These are phyloP conservation scores for Lordiphosa clarofinis DNA, from an alignment of 1,140 invertebrate species.

Conservation along the genomic window DNA sequence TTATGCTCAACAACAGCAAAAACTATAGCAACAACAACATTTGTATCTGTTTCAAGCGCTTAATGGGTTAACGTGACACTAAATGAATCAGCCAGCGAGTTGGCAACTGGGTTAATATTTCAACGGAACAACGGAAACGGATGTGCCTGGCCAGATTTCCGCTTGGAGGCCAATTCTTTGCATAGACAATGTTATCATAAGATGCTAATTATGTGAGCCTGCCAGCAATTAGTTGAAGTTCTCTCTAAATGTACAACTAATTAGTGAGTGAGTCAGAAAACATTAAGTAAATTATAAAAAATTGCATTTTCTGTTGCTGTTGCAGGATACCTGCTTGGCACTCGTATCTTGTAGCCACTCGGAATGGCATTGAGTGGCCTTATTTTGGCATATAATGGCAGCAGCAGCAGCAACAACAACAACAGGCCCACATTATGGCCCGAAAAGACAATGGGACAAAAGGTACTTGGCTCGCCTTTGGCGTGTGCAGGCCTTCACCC, in stretches of 20 bases:
- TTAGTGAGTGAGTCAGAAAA: slow-evolving; percentile 48
- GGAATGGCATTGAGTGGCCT: slow-evolving; percentile 62
- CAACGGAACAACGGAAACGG: slow-evolving; percentile 39
- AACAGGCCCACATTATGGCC: slow-evolving; percentile 4
- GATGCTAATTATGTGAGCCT: slow-evolving; percentile 23
- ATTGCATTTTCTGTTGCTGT: slow-evolving; percentile 50
- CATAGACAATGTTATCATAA: slow-evolving; percentile 36
- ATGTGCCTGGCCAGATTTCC: slow-evolving; percentile 43
- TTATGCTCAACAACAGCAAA: slow-evolving; percentile 55
- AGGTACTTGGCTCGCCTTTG: slow-evolving; percentile 58
- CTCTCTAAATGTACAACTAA: slow-evolving; percentile 54
- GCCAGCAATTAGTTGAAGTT: slow-evolving; percentile 13
- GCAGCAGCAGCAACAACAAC: background rate
- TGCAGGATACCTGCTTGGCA: background rate
- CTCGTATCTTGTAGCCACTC: slow-evolving; percentile 35
- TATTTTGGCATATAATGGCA: slow-evolving; percentile 46
- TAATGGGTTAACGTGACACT: slow-evolving; percentile 77
- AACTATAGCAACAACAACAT: slow-evolving; percentile 30
- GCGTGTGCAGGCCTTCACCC: slow-evolving; percentile 67
- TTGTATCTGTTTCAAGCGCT: slow-evolving; percentile 51
- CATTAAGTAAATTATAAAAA: slow-evolving; percentile 62
- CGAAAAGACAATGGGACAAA: slow-evolving; percentile 67
- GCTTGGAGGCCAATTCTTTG: slow-evolving; percentile 33
- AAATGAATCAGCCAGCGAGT: slow-evolving; percentile 51
- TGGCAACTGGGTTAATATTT: slow-evolving; percentile 71